Evolutionary conservation across 2,113 vertebrate species (phyloP).

Genomic region (Aldabrachelys gigantea): DNA sequence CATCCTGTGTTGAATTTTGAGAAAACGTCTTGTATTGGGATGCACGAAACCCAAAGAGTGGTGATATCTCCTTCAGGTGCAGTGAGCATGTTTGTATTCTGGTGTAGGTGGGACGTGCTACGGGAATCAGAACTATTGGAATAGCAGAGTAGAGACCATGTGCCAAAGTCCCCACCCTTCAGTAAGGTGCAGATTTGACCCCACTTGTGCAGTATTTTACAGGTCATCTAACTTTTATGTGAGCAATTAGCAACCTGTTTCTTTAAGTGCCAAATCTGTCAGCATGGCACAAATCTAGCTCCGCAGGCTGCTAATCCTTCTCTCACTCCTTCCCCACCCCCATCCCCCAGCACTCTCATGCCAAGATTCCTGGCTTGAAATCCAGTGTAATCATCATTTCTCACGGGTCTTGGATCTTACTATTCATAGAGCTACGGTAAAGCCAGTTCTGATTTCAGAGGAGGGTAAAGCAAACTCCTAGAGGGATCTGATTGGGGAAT

Average conservation of each 20-base stretch:
- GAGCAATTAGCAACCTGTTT: neutral
- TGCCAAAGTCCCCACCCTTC: fast-evolving
- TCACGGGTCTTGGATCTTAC: neutral
- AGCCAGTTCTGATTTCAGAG: neutral
- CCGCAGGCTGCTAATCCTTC: neutral
- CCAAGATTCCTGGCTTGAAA: neutral
- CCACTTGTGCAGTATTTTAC: fast-evolving
- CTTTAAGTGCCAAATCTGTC: neutral
- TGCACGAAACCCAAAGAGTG: fast-evolving
- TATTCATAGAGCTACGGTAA: neutral
- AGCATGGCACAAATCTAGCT: neutral
- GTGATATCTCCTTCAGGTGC: fast-evolving
- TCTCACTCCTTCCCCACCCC: neutral
- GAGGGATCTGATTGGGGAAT: neutral
- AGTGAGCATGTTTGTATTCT: fast-evolving
- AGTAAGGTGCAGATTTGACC: neutral
- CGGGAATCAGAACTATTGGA: neutral
- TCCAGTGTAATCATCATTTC: neutral
- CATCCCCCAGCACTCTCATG: neutral
- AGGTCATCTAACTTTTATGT: neutral
- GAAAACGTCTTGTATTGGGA: fast-evolving
- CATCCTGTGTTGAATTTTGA: fast-evolving
- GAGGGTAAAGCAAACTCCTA: neutral
- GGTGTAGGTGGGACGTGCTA: neutral
- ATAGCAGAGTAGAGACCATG: fast-evolving